phyloP scores from a whole-genome alignment of 2,888 invertebrate species.

The Neuroscelio doddi region DNA sequence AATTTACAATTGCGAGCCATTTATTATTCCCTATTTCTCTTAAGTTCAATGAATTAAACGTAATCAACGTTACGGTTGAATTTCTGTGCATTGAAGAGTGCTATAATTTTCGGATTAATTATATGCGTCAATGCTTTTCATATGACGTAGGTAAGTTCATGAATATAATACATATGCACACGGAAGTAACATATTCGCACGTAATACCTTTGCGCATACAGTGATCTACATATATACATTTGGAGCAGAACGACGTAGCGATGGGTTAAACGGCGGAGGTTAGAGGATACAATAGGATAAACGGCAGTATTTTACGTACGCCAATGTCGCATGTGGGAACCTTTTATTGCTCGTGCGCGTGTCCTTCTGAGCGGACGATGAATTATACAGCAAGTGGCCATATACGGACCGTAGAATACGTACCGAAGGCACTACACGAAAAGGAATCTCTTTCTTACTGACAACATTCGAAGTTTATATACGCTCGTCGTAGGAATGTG shows the following conservation, averaged over 20 bases:
- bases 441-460: slow-evolving; percentile 21
- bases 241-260: neutral
- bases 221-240: neutral
- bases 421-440: slow-evolving; percentile 23
- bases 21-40: too few relatives aligned
- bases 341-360: slow-evolving; percentile 19
- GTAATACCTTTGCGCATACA: neutral
- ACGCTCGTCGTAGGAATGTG: neutral
- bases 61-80: too few relatives aligned
- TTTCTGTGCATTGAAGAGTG: too few relatives aligned
- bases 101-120: too few relatives aligned
- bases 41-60: too few relatives aligned
- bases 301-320: slow-evolving; percentile 6
- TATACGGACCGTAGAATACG: slow-evolving; percentile 24
- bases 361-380: slow-evolving; percentile 19
- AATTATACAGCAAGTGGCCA: slow-evolving; percentile 27
- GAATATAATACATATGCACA: neutral
- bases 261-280: slow-evolving; percentile 1
- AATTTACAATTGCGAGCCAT: too few relatives aligned
- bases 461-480: slow-evolving; percentile 5
- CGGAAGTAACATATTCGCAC: neutral
- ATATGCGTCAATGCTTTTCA: neutral
- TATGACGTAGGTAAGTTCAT: neutral
- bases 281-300: neutral
- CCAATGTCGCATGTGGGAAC: slow-evolving; percentile 5